Base-by-base conservation (phyloP, 2,797 vertebrate species). In the Dendrocincla tyrannina region DNA sequence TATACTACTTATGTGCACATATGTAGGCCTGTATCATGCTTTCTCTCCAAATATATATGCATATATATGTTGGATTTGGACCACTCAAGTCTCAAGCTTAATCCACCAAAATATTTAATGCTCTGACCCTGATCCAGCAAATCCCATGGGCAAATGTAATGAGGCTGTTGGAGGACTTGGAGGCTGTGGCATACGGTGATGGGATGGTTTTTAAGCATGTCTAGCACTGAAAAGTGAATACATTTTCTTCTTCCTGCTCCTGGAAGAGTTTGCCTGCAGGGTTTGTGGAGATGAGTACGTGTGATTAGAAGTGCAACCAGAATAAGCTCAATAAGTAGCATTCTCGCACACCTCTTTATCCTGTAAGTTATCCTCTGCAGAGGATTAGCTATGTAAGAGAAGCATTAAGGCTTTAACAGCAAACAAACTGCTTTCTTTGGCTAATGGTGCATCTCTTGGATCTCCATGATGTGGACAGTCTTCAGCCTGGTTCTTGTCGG, bases 361-460 rank as follows among this genome's bases (percentile, higher is more conserved):
- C 98, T 78, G 50, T 75, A 82, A 96, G 91, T 97, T 94, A 91
- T 97, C 97, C 89, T 94, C 98, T 92, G 93, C 92, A 60, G 93
- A 81, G 97, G 97, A 98, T 98, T 98, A 98, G 96, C 94, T 95
- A 92, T 98, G 97, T 94, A 95, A 97, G 98, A 98, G 98, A 98
- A 98, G 98, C 97, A 95, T 98, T 96, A 96, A 88, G 94, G 96
- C 96, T 98, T 98, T 97, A 95, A 92, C 94, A 96, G 94, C 98
- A 98, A 98, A 98, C 98, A 98, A 95, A 96, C 93, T 97, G 97
- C 98, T 98, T 98, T 97, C 94, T 95, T 96, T 96, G 97, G 94
- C 96, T 95, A 88, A 97, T 96, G 95, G 93, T 96, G 88, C 96
- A 79, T 74, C 94, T 94, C 82, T 55, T 95, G 91, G 85, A 97